Evolutionary conservation across 2,113 vertebrate species (phyloP).

Genomic region (Phyllopteryx taeniolatus): DNA sequence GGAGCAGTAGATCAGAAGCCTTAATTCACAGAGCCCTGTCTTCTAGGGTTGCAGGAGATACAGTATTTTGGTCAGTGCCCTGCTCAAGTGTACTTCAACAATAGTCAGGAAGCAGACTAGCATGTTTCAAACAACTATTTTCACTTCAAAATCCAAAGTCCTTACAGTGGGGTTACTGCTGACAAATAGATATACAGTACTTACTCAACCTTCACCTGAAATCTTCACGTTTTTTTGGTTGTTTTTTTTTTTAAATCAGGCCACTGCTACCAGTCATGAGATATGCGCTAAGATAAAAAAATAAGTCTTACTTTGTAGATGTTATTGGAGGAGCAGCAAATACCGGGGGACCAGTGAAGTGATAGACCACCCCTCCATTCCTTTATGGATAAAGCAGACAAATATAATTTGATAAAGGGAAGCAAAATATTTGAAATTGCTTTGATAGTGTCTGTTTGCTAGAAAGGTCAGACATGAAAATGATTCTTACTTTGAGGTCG

Average conservation of each 20-base stretch:
- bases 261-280: neutral
- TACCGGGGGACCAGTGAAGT: conserved; percentile 5
- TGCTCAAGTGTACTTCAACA: no score
- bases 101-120: no score
- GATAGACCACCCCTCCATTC: conserved; percentile 8
- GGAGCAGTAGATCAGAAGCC: no score
- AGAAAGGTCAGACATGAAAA: neutral
- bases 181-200: neutral
- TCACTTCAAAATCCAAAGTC: no score
- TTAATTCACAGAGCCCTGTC: no score
- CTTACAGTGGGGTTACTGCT: no score
- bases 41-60: no score
- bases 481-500: neutral
- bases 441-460: neutral
- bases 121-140: no score
- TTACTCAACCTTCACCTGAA: neutral
- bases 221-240: neutral
- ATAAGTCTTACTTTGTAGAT: conserved; percentile 1
- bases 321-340: conserved; percentile 7
- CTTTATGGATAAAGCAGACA: conserved; percentile 1
- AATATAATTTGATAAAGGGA: neutral
- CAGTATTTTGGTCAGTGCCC: no score
- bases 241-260: neutral
- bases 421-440: neutral
- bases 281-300: neutral